These are phyloP conservation scores for Pristionchus japonicus DNA, from an alignment of 2,888 invertebrate genomes.

Conservation along the genomic window DNA sequence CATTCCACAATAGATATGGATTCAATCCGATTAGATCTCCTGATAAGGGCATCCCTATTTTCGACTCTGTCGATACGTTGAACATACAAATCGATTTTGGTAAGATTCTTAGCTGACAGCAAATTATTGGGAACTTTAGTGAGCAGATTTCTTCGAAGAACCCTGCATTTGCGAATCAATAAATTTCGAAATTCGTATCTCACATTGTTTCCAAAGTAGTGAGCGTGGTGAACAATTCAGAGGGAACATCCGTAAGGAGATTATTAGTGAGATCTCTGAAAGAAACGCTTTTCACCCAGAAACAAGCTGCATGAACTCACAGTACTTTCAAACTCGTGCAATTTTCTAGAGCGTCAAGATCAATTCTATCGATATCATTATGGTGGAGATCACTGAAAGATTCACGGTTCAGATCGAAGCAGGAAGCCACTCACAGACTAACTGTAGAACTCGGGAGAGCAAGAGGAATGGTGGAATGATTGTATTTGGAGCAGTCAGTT, in stretches of 20 bases:
- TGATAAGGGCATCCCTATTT: neutral
- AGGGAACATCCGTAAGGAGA: neutral
- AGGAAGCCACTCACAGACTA: neutral
- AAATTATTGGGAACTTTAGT: neutral
- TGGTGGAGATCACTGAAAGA: slow-evolving; percentile 20
- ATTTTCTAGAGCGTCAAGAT: neutral
- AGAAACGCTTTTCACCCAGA: no score
- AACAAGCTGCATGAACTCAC: no score
- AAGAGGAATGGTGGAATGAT: neutral
- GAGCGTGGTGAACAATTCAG: neutral
- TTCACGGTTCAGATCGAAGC: neutral
- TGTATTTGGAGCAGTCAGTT: neutral
- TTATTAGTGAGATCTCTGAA: slow-evolving; percentile 46
- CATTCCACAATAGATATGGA: neutral
- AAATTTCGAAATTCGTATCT: neutral
- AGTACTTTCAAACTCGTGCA: slow-evolving; percentile 23
- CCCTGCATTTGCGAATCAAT: neutral
- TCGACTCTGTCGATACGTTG: neutral
- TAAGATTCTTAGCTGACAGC: neutral
- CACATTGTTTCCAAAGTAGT: neutral
- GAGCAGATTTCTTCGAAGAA: slow-evolving; percentile 6
- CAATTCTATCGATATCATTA: slow-evolving; percentile 21
- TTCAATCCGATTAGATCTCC: slow-evolving; percentile 1
- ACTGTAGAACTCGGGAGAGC: slow-evolving; percentile 16
- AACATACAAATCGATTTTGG: slow-evolving; percentile 31